These are phyloP conservation scores for Eptatretus burgeri DNA, from an alignment of 2,113 vertebrate species.

Conservation along the genomic window DNA sequence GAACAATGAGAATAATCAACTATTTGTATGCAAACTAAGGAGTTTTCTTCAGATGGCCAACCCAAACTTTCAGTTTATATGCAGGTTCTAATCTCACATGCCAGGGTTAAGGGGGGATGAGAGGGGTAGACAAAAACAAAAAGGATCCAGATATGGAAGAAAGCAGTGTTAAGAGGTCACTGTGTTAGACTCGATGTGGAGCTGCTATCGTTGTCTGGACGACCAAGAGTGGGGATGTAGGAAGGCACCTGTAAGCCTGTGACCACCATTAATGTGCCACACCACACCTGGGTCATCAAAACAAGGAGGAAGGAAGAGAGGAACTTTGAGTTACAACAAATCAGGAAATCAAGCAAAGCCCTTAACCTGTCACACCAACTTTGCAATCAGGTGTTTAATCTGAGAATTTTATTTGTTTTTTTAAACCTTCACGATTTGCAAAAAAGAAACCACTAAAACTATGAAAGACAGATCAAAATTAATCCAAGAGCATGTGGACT, in stretches of 20 bases:
- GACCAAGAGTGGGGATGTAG: not conserved
- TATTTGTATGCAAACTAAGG: too few species aligned
- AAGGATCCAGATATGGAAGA: too few species aligned
- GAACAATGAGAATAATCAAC: too few species aligned
- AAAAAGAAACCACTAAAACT: not conserved
- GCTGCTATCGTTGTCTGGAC: not conserved
- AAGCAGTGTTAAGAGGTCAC: not conserved
- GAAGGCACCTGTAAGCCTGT: conserved; percentile 1
- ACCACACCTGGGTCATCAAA: not conserved
- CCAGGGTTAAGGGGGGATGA: too few species aligned
- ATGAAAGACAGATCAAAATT: not conserved
- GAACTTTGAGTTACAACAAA: not conserved
- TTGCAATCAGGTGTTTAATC: not conserved
- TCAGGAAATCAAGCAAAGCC: not conserved
- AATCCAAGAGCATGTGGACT: not conserved
- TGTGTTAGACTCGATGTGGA: conserved; percentile 2
- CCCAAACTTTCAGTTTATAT: too few species aligned
- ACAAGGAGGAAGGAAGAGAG: not conserved
- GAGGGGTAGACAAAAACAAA: too few species aligned
- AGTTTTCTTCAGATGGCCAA: too few species aligned
- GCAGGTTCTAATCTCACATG: too few species aligned
- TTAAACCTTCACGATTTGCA: not conserved
- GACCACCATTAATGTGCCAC: not conserved
- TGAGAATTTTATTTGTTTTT: not conserved
- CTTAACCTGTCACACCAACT: not conserved